phyloP scores from a whole-genome alignment of 2,888 invertebrate genomes.

The Margaritifera margaritifera region DNA sequence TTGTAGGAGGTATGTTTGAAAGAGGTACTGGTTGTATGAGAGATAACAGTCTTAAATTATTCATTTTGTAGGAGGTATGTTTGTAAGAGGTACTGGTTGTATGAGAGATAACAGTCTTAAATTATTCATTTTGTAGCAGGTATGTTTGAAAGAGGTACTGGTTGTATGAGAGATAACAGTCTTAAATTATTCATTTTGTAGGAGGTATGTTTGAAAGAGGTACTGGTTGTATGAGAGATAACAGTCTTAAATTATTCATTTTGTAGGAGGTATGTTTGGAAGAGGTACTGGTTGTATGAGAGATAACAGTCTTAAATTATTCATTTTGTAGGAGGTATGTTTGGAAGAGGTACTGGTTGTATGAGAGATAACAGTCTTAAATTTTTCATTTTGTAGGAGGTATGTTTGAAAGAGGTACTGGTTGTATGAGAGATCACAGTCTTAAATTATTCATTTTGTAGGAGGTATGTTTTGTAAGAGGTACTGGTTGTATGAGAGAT shows the following conservation, averaged over 20 bases:
- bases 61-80: slow-evolving; percentile 80
- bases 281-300: slow-evolving; percentile 79
- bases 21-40: slow-evolving; percentile 79
- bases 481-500: slow-evolving; percentile 77
- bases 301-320: background rate
- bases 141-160: slow-evolving; percentile 80
- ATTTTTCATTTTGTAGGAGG: slow-evolving; percentile 77
- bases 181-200: slow-evolving; percentile 73
- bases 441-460: slow-evolving; percentile 73
- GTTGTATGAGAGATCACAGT: slow-evolving; percentile 73
- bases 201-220: slow-evolving; percentile 80
- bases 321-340: slow-evolving; percentile 80
- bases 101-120: slow-evolving; percentile 40
- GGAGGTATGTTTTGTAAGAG: slow-evolving; percentile 81
- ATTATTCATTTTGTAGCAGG: slow-evolving; percentile 77
- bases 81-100: slow-evolving; percentile 79
- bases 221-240: slow-evolving; percentile 77
- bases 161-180: slow-evolving; percentile 73
- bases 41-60: background rate
- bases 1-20: slow-evolving; percentile 81
- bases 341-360: slow-evolving; percentile 79
- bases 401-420: slow-evolving; percentile 80
- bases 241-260: background rate
- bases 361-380: slow-evolving; percentile 40
- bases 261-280: slow-evolving; percentile 81